These are phyloP conservation scores for Karalla daura DNA, from an alignment of 2,797 vertebrate species.

Conservation along the genomic window DNA sequence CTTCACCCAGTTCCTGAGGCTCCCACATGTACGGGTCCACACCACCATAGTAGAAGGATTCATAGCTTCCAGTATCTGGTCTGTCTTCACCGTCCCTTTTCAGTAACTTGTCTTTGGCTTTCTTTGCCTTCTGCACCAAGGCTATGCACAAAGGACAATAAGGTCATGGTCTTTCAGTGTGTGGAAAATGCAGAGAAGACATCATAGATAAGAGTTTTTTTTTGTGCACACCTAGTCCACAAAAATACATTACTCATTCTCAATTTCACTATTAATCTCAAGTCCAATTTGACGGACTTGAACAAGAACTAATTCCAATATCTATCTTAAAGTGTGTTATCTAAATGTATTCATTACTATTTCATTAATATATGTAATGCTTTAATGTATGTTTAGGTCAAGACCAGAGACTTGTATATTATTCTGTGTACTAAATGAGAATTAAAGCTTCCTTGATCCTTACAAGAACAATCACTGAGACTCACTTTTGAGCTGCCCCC, in stretches of 20 bases:
- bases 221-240: not conserved
- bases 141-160: slow-evolving; percentile 76
- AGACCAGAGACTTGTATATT: too few relatives aligned
- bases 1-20: slow-evolving; percentile 95
- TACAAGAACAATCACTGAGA: not conserved
- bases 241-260: not conserved
- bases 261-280: not conserved
- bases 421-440: too few relatives aligned
- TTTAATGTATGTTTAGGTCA: too few relatives aligned
- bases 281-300: too few relatives aligned
- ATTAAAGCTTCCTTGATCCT: too few relatives aligned
- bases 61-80: slow-evolving; percentile 87
- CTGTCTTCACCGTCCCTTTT: slow-evolving; percentile 92
- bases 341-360: too few relatives aligned
- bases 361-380: too few relatives aligned
- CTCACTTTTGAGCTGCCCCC: slow-evolving; percentile 93
- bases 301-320: too few relatives aligned
- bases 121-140: slow-evolving; percentile 96
- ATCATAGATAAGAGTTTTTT: not conserved
- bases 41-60: slow-evolving; percentile 95
- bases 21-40: slow-evolving; percentile 99
- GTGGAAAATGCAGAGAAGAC: not conserved
- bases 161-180: not conserved
- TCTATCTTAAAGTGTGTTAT: too few relatives aligned
- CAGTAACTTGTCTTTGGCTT: slow-evolving; percentile 95